Conservation (phyloP, 2,113 vertebrate species). For the Mustelus asterias region DNA sequence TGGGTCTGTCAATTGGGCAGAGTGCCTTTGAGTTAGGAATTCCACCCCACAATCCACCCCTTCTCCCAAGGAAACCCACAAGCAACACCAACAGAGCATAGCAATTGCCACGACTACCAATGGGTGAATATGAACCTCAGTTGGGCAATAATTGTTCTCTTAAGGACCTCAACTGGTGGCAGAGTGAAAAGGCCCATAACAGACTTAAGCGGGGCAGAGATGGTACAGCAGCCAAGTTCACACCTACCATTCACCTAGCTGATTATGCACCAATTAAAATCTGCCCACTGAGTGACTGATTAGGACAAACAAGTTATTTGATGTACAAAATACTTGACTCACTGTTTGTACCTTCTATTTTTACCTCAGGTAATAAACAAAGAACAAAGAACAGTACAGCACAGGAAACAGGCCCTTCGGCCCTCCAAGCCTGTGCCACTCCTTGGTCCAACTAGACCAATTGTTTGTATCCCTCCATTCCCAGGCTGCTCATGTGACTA, state of each 20-base stretch:
- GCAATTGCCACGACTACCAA: not conserved
- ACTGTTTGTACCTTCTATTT: not conserved
- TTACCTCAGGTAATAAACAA: not conserved
- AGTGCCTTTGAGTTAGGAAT: too few relatives aligned
- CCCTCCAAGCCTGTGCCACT: too few relatives aligned
- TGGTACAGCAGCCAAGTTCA: too few relatives aligned
- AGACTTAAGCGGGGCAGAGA: too few relatives aligned
- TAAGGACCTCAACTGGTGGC: not conserved
- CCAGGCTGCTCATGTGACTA: too few relatives aligned
- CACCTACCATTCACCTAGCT: too few relatives aligned
- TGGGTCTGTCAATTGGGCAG: not conserved
- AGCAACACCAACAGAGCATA: not conserved
- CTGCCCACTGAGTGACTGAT: not conserved
- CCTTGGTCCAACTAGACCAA: too few relatives aligned
- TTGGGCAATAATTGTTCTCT: not conserved
- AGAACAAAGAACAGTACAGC: too few relatives aligned
- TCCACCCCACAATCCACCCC: too few relatives aligned
- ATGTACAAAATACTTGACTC: not conserved
- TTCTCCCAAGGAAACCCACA: not conserved
- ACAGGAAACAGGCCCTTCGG: too few relatives aligned
- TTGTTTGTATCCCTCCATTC: too few relatives aligned
- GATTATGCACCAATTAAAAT: not conserved
- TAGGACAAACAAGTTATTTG: not conserved
- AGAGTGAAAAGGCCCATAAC: too few relatives aligned
- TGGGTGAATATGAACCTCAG: not conserved